Conservation (phyloP, 2,113 vertebrate species). For the Pituophis catenifer region DNA sequence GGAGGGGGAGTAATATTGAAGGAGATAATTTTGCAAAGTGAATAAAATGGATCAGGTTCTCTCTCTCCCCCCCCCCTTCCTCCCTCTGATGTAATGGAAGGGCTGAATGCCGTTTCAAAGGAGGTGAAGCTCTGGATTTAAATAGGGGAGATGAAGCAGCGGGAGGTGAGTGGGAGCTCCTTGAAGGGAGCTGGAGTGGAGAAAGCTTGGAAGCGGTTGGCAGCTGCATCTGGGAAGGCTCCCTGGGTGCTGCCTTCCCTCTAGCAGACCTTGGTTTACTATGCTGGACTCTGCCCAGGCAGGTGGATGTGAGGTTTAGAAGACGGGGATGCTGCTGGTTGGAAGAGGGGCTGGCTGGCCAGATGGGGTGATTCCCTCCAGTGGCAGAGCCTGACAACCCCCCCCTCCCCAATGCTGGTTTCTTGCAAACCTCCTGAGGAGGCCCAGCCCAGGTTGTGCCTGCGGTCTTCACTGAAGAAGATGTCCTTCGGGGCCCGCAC, state of each 20-base stretch:
- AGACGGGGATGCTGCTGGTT: background rate
- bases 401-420: rapidly evolving
- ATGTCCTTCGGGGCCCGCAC: background rate
- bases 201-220: conserved; percentile 20
- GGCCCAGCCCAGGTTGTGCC: background rate
- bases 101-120: conserved; percentile 57
- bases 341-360: background rate
- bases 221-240: conserved; percentile 3
- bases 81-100: conserved; percentile 58
- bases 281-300: background rate
- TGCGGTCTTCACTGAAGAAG: too few species aligned
- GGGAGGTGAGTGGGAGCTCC: background rate
- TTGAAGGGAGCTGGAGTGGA: background rate
- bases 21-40: conserved; percentile 42
- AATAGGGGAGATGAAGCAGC: conserved; percentile 19
- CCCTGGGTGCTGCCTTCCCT: rapidly evolving
- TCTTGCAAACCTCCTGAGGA: background rate
- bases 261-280: background rate
- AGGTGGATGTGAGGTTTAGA: too few species aligned
- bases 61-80: background rate
- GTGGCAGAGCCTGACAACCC: background rate
- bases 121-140: background rate
- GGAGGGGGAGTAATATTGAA: conserved; percentile 43
- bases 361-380: background rate
- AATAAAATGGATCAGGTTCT: background rate